Evolutionary conservation across 2,797 vertebrate species (phyloP).

Genomic region (Rhinatrema bivittatum): DNA sequence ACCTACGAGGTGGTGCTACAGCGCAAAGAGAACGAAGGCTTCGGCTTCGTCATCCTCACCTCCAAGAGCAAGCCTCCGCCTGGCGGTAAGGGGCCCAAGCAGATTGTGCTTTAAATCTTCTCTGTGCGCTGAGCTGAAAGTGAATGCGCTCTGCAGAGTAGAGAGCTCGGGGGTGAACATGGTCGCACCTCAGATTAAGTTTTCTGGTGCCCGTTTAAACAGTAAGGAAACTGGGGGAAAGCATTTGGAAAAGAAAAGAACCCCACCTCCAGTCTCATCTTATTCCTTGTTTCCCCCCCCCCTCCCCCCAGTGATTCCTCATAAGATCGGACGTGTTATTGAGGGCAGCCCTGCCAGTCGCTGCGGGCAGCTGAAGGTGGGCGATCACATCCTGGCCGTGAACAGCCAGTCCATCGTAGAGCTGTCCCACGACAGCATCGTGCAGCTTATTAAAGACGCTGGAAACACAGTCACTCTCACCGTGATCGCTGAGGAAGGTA

Average conservation of each 20-base stretch:
- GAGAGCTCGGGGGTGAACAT: no score
- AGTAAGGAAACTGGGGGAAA: no score
- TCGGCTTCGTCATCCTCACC: constrained; percentile 95
- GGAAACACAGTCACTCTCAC: constrained; percentile 85
- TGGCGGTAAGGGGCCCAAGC: constrained; percentile 83
- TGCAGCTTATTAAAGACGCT: constrained; percentile 95
- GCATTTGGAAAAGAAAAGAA: no score
- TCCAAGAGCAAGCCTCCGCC: constrained; percentile 94
- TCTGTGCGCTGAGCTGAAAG: no score
- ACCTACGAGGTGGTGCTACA: constrained; percentile 81
- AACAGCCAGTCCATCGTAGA: constrained; percentile 86
- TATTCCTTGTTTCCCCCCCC: no score
- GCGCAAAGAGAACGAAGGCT: constrained; percentile 88
- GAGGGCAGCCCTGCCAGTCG: constrained; percentile 91
- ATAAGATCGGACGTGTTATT: constrained; percentile 96
- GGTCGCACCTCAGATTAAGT: no score
- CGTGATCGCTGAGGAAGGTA: constrained; percentile 88
- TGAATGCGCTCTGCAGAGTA: no score
- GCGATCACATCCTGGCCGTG: constrained; percentile 90
- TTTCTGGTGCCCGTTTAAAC: no score
- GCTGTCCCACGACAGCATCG: constrained; percentile 89
- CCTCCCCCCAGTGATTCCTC: constrained; percentile 92
- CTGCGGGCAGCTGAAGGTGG: constrained; percentile 83
- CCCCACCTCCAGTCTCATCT: no score
- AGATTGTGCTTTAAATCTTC: fast-evolving